Percentiles rank a stretch among this genome's conserved stretches.
These are phyloP conservation scores for Atethmia centrago DNA, from an alignment of 2,888 invertebrate species.

Conservation along the genomic window DNA sequence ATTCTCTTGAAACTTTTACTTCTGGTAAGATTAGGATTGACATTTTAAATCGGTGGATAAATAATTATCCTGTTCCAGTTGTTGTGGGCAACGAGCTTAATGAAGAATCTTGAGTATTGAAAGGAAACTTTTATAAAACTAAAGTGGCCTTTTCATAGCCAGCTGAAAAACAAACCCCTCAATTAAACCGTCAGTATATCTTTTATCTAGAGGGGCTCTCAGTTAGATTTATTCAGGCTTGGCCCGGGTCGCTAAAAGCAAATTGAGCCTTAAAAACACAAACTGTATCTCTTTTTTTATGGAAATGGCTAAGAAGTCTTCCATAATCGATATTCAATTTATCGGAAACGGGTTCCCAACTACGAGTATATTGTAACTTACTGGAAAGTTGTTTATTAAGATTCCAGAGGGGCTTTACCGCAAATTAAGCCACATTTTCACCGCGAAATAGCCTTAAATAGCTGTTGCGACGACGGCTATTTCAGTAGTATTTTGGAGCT, in stretches of 20 bases:
- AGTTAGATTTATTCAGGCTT: slow-evolving; percentile 64
- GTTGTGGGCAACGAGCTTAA: slow-evolving; percentile 12
- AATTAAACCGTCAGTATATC: slow-evolving; percentile 54
- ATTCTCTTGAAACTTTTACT: slow-evolving; percentile 31
- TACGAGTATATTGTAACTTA: slow-evolving; percentile 17
- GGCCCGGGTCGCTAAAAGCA: slow-evolving; percentile 65
- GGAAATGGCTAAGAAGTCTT: slow-evolving; percentile 62
- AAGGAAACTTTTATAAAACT: slow-evolving; percentile 41
- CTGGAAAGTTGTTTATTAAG: slow-evolving; percentile 38
- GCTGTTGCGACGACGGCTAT: too few relatives aligned
- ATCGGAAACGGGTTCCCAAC: slow-evolving; percentile 35
- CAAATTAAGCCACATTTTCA: slow-evolving; percentile 23
- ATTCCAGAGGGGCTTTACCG: slow-evolving; percentile 12
- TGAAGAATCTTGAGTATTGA: slow-evolving; percentile 20
- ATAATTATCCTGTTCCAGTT: slow-evolving; percentile 19
- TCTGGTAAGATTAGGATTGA: slow-evolving; percentile 33
- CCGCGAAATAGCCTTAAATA: too few relatives aligned
- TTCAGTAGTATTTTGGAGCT: background rate
- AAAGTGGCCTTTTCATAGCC: slow-evolving; percentile 30
- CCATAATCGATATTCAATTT: slow-evolving; percentile 64
- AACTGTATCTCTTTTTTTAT: slow-evolving; percentile 61
- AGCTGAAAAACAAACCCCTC: slow-evolving; percentile 46
- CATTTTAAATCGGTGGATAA: slow-evolving; percentile 35
- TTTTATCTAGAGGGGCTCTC: slow-evolving; percentile 55
- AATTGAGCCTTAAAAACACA: slow-evolving; percentile 69